phyloP scores from a whole-genome alignment of 1,140 invertebrate species.

The Pemphigus obesinymphae region DNA sequence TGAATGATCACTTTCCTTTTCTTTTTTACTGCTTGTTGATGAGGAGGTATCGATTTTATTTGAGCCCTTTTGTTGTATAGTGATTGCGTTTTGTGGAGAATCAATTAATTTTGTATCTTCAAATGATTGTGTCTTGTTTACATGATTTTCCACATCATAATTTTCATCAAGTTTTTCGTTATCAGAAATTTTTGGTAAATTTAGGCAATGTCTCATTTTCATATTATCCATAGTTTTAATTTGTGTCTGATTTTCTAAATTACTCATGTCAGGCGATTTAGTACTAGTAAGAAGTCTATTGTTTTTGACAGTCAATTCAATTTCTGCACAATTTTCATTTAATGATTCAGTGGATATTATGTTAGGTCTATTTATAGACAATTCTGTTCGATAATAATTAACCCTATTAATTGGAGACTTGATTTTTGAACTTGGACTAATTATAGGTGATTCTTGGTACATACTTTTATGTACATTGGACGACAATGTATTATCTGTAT shows the following conservation, averaged over 20 bases:
- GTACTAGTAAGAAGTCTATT: not conserved
- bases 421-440: not conserved
- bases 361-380: not conserved
- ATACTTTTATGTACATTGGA: not conserved
- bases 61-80: not conserved
- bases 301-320: not conserved
- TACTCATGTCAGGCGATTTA: not conserved
- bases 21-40: not conserved
- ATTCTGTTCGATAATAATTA: not conserved
- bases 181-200: not conserved
- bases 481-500: no score
- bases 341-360: not conserved
- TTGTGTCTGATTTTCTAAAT: not conserved
- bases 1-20: slow-evolving; percentile 5
- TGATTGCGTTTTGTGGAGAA: not conserved
- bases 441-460: not conserved
- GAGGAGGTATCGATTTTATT: not conserved
- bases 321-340: not conserved
- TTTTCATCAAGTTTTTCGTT: not conserved
- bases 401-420: not conserved
- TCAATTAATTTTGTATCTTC: not conserved
- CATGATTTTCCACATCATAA: not conserved
- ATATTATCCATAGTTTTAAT: not conserved
- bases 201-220: not conserved
- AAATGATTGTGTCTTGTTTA: not conserved